Base-by-base conservation (phyloP, 2,888 invertebrate genomes). In the Brassicogethes aeneus region DNA sequence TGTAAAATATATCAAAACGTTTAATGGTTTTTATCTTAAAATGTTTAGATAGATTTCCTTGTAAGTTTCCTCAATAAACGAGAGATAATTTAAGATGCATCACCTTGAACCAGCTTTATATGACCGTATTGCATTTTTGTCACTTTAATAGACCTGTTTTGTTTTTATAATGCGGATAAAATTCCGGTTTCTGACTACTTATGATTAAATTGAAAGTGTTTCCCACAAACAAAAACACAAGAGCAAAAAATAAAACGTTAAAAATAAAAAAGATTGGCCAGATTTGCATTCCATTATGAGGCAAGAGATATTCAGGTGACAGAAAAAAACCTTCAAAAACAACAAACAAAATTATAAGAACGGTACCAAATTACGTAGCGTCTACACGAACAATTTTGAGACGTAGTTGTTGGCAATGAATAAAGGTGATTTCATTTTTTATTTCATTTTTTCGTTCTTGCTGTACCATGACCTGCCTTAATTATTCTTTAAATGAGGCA, bases 381-480 rank as follows among this genome's bases (percentile, higher is more conserved):
- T 37, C 37, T 37, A 30, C 37, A 37, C 23, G 37, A 37, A 37
- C 30, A 32, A 32, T 37, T 37, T 37, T 17, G 30, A 37, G 12
- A 37, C 35, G 40, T 41, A 38, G 45, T 47, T 37, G 43, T 47
- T 45, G 43, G 45, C 45, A 44, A 44, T 44, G 45, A 46, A 46
- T 44, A 50, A 42, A 46, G 45, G 40, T 17, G 16, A 35, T 34
- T 35, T 37, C 41, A 37, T 40, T 7, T 23, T 10, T 23, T 5
- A 7, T 23, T 23, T 23, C 10, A 7, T 32, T 8, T 40, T 45
- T 45, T 48, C 46, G 41, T 43, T 50, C 43, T 46, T 46, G 36
- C 45, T 45, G 43, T 45, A 41, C 48, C 43, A 46, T 50, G 50
- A 50, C 50, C 50, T 50, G 40, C 48, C 50, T 41, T 46, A 50